Base-by-base conservation (phyloP, 2,113 vertebrate species). In the Pelusios castaneus region DNA sequence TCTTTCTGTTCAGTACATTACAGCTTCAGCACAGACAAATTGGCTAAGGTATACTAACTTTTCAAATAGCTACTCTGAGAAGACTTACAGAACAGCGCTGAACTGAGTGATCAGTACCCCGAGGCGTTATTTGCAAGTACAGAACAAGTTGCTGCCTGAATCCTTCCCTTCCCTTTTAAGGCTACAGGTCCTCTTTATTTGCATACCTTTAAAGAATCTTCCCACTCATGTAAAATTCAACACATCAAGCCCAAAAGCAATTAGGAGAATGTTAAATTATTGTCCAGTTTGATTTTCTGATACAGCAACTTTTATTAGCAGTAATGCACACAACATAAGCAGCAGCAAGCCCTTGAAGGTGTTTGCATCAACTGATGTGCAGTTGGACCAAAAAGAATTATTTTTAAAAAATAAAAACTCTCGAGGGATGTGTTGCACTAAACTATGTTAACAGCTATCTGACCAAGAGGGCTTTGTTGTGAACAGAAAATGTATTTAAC, bases 1-100 rank as follows among this genome's bases (percentile, higher is more conserved):
- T 88, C 45, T 54, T 90, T 97, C 90, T 92, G 91, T 85, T 93
- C 60, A 94, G 47, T 91, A 92, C 60, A 84, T 85, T 95, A 96
- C 93, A 97, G 41, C 55, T 94, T 95, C 94, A 96, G 88, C 91
- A 94, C 34, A 86, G 87, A 90, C 82, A 90, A 82, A 17, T 2
- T 55, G 89, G 38, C 58, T 43, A 89, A 80, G 87, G 24, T 84
- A 76, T 78, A 95, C 22, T 85, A 89, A 80, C 63, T 93, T 84
- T 89, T 83, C 76, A 73, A 47, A 88, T 43, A 54, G 31, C 70
- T 49, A 8, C 56, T 38, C 34, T 34, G 56, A 79, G 80, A 45
- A 13, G n/a, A 84, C 54, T 58, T 47, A 17, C 22, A 84, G 41
- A 85, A 58, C 58, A 91, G n/a, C 86, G 82, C 56, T 91, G 49